Evolutionary conservation across 2,797 vertebrate species (phyloP), one percentile per base, ranked within the genome.

Genomic region (Anomalospiza imberbis): DNA sequence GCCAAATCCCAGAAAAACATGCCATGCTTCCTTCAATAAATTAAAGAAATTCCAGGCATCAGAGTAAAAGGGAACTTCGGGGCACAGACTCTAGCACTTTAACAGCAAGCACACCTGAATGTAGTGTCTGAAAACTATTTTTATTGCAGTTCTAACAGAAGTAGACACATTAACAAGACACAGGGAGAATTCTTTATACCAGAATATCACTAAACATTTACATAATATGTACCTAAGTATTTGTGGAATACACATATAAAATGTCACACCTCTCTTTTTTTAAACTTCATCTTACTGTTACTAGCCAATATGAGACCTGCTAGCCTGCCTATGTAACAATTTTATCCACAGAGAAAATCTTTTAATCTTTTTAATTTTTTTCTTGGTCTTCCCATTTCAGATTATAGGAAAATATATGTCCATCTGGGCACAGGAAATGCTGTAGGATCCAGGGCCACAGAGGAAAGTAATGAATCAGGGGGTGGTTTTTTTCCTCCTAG

Each of bases 401-500:
- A n/a, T 45, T 76, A 34, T 19, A 54, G 26, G 29, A 17, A 55
- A 83, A 76, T 53, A 16, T 2, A 9, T 17, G 26, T 26, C 51
- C 8, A 36, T 6, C 15, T 78, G 17, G 45, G 13, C 62, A 55
- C 9, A 34, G 12, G n/a, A 70, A 36, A 22, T 81, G 40, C 47
- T 48, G 38, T 29, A 31, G 14, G 10, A 79, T 72, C 36, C 47
- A 57, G 40, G 47, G 26, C 31, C 29, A 57, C 22, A 28, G 21
- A 29, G 7, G 2, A 73, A 76, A 89, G 13, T 13, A 32, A 28
- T 45, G 19, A 91, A 34, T 28, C 60, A 36, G 3, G 15, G 28
- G 1, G 0, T 26, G 8, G 8, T 1, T 13, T 51, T 66, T 61
- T 50, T 8, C 18, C 29, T 76, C 38, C 40, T 54, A 83, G 10